phyloP scores from a whole-genome alignment of 2,113 vertebrate genomes.

The Cygnus buccinator region DNA sequence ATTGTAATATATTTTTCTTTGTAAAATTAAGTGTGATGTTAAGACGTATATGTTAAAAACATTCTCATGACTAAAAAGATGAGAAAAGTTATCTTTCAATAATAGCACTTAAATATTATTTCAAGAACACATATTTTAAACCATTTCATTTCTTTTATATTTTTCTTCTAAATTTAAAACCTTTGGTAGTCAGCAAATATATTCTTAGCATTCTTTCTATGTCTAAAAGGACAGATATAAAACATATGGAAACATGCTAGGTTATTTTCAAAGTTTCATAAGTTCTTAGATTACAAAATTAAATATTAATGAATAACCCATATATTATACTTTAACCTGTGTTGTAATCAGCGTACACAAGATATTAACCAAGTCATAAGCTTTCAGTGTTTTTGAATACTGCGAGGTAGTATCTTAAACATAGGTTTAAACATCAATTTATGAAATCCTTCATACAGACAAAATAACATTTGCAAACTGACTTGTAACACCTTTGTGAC shows the following conservation, averaged over 20 bases:
- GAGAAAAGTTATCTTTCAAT: not conserved
- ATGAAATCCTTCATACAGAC: not conserved
- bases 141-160: not conserved
- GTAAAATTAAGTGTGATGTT: not conserved
- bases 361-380: not conserved
- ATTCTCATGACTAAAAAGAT: not conserved
- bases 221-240: not conserved
- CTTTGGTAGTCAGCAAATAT: not conserved
- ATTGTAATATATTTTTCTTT: not conserved
- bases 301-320: constrained; percentile 10
- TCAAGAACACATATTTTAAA: not conserved
- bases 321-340: not conserved
- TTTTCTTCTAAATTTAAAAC: not conserved
- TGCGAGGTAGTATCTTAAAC: not conserved
- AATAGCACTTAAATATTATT: not conserved
- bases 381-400: not conserved
- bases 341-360: constrained; percentile 24
- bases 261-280: constrained; percentile 22
- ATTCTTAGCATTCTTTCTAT: not conserved
- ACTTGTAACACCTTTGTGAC: not conserved
- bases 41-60: not conserved
- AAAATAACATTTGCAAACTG: not conserved
- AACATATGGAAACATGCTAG: not conserved
- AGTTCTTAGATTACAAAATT: constrained; percentile 25
- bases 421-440: not conserved